A percentile compares a stretch with the other conserved stretches of the same genome.
Evolutionary conservation across 2,888 invertebrate genomes (phyloP).

Genomic region (Trisateles emortualis): DNA sequence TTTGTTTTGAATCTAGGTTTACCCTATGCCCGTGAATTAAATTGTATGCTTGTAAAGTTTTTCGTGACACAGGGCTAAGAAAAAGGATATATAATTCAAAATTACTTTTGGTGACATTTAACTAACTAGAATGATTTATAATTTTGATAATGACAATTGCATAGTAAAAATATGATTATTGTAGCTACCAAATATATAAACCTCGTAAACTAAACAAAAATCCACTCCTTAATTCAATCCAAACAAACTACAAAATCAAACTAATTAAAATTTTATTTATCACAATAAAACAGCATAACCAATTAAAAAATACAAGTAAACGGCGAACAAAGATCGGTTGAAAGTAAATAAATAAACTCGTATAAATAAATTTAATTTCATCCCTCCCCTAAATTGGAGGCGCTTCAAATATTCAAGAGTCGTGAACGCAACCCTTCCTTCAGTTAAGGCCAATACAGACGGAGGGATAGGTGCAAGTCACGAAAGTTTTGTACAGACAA

Average conservation of each 20-base stretch:
- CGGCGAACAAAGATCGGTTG: conserved; percentile 60
- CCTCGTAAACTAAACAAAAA: neutral
- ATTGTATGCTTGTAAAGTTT: no score
- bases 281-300: conserved; percentile 50
- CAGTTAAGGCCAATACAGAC: conserved; percentile 73
- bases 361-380: conserved; percentile 86
- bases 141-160: no score
- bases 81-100: no score
- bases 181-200: no score
- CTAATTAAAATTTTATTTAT: conserved; percentile 24
- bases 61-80: no score
- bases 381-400: conserved; percentile 81
- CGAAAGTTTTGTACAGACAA: conserved; percentile 5
- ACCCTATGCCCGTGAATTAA: no score
- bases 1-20: no score
- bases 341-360: conserved; percentile 80
- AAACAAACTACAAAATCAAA: conserved; percentile 17
- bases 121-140: no score
- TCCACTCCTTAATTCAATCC: no score
- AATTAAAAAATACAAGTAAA: conserved; percentile 59
- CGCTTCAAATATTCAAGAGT: conserved; percentile 85
- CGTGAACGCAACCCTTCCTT: conserved; percentile 85
- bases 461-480: conserved; percentile 53
- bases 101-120: no score
- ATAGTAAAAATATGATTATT: no score